Percentiles rank a stretch among this genome's conserved stretches.
Conservation (phyloP, 2,797 vertebrate species). For the Pseudopleuronectes americanus region DNA sequence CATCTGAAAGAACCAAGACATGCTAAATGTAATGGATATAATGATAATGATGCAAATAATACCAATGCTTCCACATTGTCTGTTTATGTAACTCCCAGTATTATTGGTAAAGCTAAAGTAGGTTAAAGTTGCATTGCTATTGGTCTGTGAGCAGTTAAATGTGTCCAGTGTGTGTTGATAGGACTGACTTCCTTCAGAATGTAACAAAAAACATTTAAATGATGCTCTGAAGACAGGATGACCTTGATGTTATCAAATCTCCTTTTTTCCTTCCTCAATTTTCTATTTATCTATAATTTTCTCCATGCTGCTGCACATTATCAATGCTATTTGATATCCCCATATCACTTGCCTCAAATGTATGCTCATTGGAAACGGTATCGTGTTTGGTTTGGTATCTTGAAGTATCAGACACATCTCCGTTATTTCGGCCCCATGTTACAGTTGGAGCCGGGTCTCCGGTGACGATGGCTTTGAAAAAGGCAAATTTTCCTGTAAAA, state of each 20-base stretch:
- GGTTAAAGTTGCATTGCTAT: no score
- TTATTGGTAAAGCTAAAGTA: no score
- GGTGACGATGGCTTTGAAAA: conserved; percentile 87
- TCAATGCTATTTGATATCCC: conserved; percentile 31
- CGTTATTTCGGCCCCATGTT: conserved; percentile 81
- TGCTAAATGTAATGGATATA: neutral
- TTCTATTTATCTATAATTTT: conserved; percentile 7
- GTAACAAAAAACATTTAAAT: conserved; percentile 14
- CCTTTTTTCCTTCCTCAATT: neutral
- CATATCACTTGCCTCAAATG: conserved; percentile 84
- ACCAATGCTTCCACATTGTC: no score
- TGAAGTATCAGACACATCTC: conserved; percentile 80
- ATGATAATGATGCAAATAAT: no score
- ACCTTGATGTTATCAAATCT: conserved; percentile 39
- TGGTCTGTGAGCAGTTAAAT: no score
- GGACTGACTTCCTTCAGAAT: conserved; percentile 2
- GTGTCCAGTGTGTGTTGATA: no score
- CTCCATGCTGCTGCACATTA: conserved; percentile 8
- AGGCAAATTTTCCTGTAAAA: conserved; percentile 86
- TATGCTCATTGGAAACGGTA: conserved; percentile 76
- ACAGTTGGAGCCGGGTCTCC: conserved; percentile 85
- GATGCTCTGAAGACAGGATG: conserved; percentile 14
- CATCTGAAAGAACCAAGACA: conserved; percentile 80
- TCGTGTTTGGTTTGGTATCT: conserved; percentile 84
- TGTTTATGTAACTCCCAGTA: no score